phyloP scores from a whole-genome alignment of 2,797 vertebrate genomes.

The Micromesistius poutassou region DNA sequence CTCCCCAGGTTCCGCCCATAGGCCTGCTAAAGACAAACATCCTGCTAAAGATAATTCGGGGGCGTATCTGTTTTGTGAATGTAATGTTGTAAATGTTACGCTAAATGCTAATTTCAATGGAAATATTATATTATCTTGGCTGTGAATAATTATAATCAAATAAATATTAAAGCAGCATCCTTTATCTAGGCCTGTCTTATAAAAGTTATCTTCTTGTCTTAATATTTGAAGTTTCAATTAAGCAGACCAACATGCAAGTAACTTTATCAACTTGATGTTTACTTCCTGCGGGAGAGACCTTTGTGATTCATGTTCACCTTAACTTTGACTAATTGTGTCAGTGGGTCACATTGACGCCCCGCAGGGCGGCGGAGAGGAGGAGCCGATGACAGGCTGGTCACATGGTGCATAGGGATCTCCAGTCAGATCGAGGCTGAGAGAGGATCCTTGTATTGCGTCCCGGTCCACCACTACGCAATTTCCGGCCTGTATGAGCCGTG shows the following conservation, averaged over 20 bases:
- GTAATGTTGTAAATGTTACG: background rate
- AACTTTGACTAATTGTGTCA: constrained; percentile 73
- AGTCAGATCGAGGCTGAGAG: background rate
- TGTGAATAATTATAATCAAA: too few species aligned
- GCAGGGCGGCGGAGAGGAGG: constrained; percentile 55
- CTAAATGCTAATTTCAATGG: background rate
- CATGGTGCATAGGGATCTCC: constrained; percentile 50
- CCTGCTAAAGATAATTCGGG: too few species aligned
- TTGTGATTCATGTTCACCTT: background rate
- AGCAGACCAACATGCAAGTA: too few species aligned
- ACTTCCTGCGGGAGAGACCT: too few species aligned
- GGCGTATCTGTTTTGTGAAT: too few species aligned
- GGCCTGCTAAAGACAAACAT: too few species aligned
- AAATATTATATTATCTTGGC: background rate
- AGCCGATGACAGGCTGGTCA: constrained; percentile 59
- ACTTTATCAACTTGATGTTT: too few species aligned
- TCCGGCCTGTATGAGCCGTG: background rate
- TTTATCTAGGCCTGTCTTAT: background rate
- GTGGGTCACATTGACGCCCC: constrained; percentile 73
- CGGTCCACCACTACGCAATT: background rate
- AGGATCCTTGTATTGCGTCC: background rate
- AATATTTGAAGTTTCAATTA: too few species aligned
- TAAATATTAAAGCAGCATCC: background rate
- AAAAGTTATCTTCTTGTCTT: too few species aligned
- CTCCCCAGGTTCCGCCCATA: too few species aligned